These are phyloP conservation scores for Poeciliopsis occidentalis DNA, from an alignment of 2,113 vertebrate genomes.

Conservation along the genomic window DNA sequence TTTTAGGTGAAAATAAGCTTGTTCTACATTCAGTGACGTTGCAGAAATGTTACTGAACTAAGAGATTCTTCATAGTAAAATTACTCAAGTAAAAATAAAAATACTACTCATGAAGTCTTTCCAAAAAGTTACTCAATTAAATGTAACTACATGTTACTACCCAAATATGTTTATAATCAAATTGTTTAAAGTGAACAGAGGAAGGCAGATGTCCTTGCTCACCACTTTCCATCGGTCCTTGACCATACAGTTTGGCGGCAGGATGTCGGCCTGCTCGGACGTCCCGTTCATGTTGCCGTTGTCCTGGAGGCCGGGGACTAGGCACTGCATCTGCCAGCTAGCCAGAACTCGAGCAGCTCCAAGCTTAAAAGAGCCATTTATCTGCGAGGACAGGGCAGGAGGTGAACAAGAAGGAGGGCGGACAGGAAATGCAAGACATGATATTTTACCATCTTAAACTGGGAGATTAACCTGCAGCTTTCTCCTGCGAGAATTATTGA, in stretches of 20 bases:
- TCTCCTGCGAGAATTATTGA: slow-evolving; percentile 6
- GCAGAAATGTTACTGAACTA: no score
- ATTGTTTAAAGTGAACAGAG: neutral
- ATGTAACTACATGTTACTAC: no score
- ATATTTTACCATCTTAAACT: neutral
- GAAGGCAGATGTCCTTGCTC: slow-evolving; percentile 58
- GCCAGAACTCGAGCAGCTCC: slow-evolving; percentile 91
- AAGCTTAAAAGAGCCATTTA: slow-evolving; percentile 96
- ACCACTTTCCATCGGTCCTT: slow-evolving; percentile 99
- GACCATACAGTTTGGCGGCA: slow-evolving; percentile 97
- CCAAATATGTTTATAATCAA: neutral
- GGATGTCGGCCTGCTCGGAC: slow-evolving; percentile 96
- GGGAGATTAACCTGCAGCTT: slow-evolving; percentile 22
- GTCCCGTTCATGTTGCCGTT: slow-evolving; percentile 98
- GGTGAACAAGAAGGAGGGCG: neutral
- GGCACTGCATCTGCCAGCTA: slow-evolving; percentile 96
- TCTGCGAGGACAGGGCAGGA: slow-evolving; percentile 73
- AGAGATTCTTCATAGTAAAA: no score
- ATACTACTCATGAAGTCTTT: no score
- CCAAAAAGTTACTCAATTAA: no score
- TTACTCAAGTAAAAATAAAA: no score
- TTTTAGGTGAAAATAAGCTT: no score
- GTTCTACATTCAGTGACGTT: no score
- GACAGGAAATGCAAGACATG: neutral
- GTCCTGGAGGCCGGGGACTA: slow-evolving; percentile 94